phyloP scores from a whole-genome alignment of 1,140 invertebrate species.

The Caerostris darwini region DNA sequence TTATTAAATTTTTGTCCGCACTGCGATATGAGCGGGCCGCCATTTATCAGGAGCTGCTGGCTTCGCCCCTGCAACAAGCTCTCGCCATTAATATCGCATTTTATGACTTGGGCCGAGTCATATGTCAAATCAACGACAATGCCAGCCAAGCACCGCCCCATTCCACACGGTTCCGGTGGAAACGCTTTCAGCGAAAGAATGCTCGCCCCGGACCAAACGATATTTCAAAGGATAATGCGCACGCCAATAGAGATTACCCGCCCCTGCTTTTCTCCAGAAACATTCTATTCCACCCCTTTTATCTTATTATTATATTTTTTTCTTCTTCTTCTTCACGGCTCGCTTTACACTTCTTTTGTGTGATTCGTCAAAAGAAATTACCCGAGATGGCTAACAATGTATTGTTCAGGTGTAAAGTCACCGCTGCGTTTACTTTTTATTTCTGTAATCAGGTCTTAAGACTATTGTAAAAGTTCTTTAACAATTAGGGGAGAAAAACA shows the following conservation, averaged over 20 bases:
- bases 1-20: conserved; percentile 78
- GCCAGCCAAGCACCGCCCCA: conserved; percentile 63
- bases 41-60: conserved; percentile 69
- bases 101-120: conserved; percentile 76
- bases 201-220: conserved; percentile 40
- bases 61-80: conserved; percentile 63
- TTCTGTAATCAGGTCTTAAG: too few relatives aligned
- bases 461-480: too few relatives aligned
- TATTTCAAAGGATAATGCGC: conserved; percentile 61
- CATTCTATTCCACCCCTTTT: too few relatives aligned
- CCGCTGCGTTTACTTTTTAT: too few relatives aligned
- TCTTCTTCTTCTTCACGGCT: too few relatives aligned
- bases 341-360: too few relatives aligned
- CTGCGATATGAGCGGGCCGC: conserved; percentile 57
- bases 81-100: conserved; percentile 76
- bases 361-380: too few relatives aligned
- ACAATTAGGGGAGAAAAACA: too few relatives aligned
- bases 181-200: conserved; percentile 74
- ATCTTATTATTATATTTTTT: too few relatives aligned
- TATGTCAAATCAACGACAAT: conserved; percentile 78
- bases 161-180: not conserved
- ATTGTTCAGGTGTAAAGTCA: too few relatives aligned
- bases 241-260: conserved; percentile 37
- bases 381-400: too few relatives aligned
- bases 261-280: too few relatives aligned